Conservation (phyloP, 1,140 invertebrate species). For the Rhopalosiphum maidis region DNA sequence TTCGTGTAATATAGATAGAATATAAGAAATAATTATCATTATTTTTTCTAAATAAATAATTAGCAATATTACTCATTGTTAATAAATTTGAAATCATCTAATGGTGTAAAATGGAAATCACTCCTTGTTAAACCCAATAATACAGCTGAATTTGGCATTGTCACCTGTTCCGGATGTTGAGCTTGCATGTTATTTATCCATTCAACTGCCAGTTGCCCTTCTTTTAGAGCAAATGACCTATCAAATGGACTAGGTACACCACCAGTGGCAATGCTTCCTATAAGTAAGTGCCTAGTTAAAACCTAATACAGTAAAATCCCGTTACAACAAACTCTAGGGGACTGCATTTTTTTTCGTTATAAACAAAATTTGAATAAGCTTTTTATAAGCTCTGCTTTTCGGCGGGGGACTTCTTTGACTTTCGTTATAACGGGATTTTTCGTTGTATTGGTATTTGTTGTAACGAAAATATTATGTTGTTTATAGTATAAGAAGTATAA, state of each 20-base stretch:
- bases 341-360: too few species aligned
- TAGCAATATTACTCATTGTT: neutral
- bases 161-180: neutral
- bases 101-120: neutral
- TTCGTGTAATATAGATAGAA: neutral
- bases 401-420: too few species aligned
- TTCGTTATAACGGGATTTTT: too few species aligned
- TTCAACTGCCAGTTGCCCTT: neutral
- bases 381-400: too few species aligned
- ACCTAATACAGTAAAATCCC: neutral
- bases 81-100: neutral
- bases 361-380: too few species aligned
- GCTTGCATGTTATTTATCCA: slow-evolving; percentile 26
- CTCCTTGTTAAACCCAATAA: slow-evolving; percentile 28
- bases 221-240: slow-evolving; percentile 56
- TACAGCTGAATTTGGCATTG: neutral
- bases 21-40: neutral
- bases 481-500: neutral
- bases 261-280: slow-evolving; percentile 52
- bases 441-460: too few species aligned
- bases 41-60: neutral
- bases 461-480: neutral
- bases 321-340: too few species aligned
- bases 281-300: neutral
- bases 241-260: slow-evolving; percentile 53